phyloP scores from a whole-genome alignment of 2,888 invertebrate genomes.

The Oligia strigilis region DNA sequence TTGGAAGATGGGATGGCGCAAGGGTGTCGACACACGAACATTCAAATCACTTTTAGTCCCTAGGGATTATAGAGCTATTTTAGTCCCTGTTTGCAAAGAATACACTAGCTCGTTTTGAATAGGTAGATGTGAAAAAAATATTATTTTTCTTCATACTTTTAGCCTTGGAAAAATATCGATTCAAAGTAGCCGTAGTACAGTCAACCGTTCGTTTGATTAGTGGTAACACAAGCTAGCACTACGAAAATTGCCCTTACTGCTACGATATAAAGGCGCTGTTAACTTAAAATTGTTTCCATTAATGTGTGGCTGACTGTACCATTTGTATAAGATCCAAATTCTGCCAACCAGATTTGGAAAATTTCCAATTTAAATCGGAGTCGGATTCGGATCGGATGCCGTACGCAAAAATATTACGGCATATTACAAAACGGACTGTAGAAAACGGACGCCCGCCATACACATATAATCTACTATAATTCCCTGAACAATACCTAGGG shows the following conservation, averaged over 20 bases:
- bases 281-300: background rate
- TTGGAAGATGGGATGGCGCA: too few relatives aligned
- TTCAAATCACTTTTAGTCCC: too few relatives aligned
- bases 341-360: background rate
- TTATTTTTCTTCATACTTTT: background rate
- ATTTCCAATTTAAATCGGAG: background rate
- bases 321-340: background rate
- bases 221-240: background rate
- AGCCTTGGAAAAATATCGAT: background rate
- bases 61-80: too few relatives aligned
- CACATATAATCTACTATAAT: background rate
- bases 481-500: slow-evolving; percentile 19
- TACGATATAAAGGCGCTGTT: background rate
- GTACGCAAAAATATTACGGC: background rate
- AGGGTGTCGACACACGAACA: too few relatives aligned
- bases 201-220: background rate
- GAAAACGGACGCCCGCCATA: too few relatives aligned
- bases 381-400: background rate
- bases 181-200: background rate
- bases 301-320: background rate
- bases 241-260: background rate
- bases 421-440: background rate
- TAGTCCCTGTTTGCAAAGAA: too few relatives aligned
- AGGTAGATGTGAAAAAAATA: background rate
- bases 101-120: too few relatives aligned